phyloP scores from a whole-genome alignment of 2,113 vertebrate genomes.

The Pachyramphus minor region DNA sequence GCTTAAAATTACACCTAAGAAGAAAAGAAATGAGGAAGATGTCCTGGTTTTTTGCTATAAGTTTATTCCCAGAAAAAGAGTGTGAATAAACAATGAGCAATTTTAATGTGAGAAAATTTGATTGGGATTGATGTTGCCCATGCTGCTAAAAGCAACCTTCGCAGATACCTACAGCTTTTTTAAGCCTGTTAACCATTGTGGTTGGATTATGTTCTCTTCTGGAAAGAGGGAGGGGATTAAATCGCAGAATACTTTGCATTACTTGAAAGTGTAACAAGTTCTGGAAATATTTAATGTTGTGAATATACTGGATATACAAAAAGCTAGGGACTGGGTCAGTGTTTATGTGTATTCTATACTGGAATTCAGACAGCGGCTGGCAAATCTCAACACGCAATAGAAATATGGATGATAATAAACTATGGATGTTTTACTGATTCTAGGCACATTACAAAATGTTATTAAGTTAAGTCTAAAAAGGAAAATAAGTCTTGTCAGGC shows the following conservation, averaged over 20 bases:
- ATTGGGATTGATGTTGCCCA: not conserved
- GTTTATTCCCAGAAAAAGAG: not conserved
- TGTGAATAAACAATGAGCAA: not conserved
- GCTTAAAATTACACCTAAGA: not conserved
- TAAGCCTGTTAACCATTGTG: not conserved
- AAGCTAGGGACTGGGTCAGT: not conserved
- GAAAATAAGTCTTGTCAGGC: not conserved
- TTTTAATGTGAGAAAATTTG: not conserved
- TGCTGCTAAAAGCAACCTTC: not conserved
- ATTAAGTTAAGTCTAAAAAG: not conserved
- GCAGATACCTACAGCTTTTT: not conserved
- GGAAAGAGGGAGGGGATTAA: not conserved
- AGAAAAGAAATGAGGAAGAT: not conserved
- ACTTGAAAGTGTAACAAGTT: not conserved
- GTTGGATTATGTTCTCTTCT: not conserved
- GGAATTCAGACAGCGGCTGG: not conserved
- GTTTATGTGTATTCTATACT: not conserved
- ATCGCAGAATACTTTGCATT: not conserved
- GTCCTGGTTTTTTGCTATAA: not conserved
- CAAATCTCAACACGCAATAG: fast-evolving
- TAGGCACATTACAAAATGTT: not conserved
- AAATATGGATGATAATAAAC: not conserved
- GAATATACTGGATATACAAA: not conserved
- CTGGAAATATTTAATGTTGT: not conserved
- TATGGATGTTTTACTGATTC: not conserved